A percentile compares a stretch with the other conserved stretches of the same genome.
Evolutionary conservation across 2,113 vertebrate genomes (phyloP).

Genomic region (Bufo bufo): DNA sequence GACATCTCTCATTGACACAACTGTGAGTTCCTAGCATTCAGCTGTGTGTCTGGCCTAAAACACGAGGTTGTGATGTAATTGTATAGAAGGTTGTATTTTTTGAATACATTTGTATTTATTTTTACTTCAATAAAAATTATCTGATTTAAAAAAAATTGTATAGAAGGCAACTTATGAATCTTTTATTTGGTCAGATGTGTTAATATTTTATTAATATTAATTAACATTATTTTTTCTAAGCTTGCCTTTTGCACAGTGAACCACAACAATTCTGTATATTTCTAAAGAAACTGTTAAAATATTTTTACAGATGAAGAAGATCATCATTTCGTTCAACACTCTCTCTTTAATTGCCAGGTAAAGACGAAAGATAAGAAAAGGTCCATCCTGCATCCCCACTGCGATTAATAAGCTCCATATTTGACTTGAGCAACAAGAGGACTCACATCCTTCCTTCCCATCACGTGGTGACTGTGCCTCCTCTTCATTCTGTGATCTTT

Average conservation of each 20-base stretch:
- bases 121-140: no score
- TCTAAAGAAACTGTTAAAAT: constrained; percentile 75
- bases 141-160: no score
- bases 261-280: constrained; percentile 73
- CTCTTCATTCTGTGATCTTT: background rate
- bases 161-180: no score
- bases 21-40: no score
- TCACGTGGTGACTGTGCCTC: background rate
- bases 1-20: no score
- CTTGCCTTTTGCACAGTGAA: background rate
- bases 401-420: constrained; percentile 74
- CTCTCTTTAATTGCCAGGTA: constrained; percentile 72
- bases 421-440: constrained; percentile 70
- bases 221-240: background rate
- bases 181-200: no score
- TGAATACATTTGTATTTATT: no score
- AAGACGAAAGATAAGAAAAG: constrained; percentile 74
- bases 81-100: no score
- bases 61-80: no score
- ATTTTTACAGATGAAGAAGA: constrained; percentile 80
- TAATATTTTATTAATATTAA: no score
- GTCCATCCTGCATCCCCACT: constrained; percentile 74
- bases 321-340: constrained; percentile 78
- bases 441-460: background rate
- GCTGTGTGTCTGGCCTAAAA: no score